Percentiles rank a stretch among this genome's conserved stretches.
Conservation (phyloP, 2,113 vertebrate genomes). For the Cyphotilapia sp. region DNA sequence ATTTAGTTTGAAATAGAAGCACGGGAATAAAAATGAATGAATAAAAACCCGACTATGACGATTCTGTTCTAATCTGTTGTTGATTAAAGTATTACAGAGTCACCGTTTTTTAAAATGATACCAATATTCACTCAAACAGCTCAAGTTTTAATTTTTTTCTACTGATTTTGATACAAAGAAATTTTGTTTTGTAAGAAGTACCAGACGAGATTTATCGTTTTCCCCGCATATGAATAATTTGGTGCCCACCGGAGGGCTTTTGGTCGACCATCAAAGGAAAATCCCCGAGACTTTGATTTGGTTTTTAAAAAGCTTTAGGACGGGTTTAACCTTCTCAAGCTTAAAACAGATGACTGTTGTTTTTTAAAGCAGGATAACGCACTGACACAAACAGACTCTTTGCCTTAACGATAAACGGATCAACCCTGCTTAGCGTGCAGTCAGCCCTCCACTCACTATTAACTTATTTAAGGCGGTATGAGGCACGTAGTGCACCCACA, state of each 20-base stretch:
- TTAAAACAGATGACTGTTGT: not conserved
- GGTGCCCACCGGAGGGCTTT: not conserved
- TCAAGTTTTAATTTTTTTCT: not conserved
- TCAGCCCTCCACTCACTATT: not conserved
- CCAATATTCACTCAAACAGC: not conserved
- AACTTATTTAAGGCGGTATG: not conserved
- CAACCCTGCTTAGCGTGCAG: not conserved
- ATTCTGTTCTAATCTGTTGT: not conserved
- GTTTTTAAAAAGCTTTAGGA: not conserved
- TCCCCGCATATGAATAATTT: not conserved
- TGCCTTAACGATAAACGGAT: not conserved
- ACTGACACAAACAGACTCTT: not conserved
- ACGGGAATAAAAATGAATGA: not conserved
- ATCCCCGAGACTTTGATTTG: not conserved
- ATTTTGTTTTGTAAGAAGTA: not conserved
- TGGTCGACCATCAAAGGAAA: not conserved
- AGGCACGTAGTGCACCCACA: not conserved
- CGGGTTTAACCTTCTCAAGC: not conserved
- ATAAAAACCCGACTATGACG: accelerated
- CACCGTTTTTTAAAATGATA: not conserved
- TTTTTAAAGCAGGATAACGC: not conserved
- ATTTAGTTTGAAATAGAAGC: not conserved
- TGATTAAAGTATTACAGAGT: not conserved
- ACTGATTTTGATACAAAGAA: not conserved
- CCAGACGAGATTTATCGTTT: not conserved